Evolutionary conservation across 1,140 invertebrate species (phyloP), one percentile per base, ranked within the genome.

Genomic region (Ips nitidus): DNA sequence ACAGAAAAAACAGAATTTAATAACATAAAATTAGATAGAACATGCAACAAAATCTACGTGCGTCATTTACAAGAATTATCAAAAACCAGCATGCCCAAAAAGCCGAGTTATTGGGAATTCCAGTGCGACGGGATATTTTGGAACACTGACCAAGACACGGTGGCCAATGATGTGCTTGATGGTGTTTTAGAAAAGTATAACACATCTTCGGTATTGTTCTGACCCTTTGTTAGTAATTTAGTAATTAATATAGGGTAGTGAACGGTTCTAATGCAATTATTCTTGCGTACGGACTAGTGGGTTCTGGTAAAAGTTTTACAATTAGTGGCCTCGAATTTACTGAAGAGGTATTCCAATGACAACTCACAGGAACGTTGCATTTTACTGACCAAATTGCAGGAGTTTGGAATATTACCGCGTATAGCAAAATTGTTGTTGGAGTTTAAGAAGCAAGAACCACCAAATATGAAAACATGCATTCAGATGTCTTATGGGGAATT

Each of bases 261-360:
- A 52, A 73, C 53, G 77, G 77, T 2, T 43, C 56, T 22, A 75
- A 71, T 56, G 75, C 68, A 7, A 59, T 76, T 40, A 63, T 78
- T 45, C 50, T 72, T 37, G 62, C 42, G 36, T 78, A 71, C 56
- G 77, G 77, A 8, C 76, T 75, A 72, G 74, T 73, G 39, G 75
- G 76, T n/a, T 66, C 69, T n/a, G 77, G 77, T 1, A 78, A 78
- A 73, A 75, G 73, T 60, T 69, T 77, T 66, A 78, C 76, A 0
- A 65, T 69, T n/a, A 61, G 50, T 71, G 77, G 76, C 58, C 58
- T 78, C 5, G 50, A 75, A 22, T 62, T 75, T 38, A 71, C 72
- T 4, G 75, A 74, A 43, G 67, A 77, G 58, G 77, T 78, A 73
- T 71, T 62, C 7, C 22, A 22, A 22, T 0, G 22, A 22, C 22